Evolutionary conservation across 2,888 invertebrate species (phyloP).

Genomic region (Heliconius ethilla): DNA sequence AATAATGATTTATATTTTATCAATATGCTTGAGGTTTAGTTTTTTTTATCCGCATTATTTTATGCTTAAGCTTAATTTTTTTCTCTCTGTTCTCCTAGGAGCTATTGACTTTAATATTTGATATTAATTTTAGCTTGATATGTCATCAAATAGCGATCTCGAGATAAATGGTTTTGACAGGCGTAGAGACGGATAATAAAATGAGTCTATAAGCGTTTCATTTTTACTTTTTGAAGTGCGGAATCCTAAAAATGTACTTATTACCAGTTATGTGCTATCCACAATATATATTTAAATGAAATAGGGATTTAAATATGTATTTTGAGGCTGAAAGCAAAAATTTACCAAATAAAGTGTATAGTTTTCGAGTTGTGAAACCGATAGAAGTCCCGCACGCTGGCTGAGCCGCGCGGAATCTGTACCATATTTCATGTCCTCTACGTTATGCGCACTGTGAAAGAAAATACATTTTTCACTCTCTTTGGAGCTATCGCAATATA

Average conservation of each 20-base stretch:
- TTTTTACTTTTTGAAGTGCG: not conserved
- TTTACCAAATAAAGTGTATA: constrained; percentile 70
- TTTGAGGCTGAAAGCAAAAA: constrained; percentile 62
- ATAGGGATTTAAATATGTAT: constrained; percentile 11
- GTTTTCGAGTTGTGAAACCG: constrained; percentile 72
- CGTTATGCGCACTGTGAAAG: constrained; percentile 80
- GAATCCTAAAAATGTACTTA: not conserved
- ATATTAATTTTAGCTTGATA: not conserved
- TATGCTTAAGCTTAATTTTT: not conserved
- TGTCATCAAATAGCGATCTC: not conserved
- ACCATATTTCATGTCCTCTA: constrained; percentile 78
- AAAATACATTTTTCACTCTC: constrained; percentile 80
- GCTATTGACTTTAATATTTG: not conserved
- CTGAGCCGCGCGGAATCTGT: constrained; percentile 76
- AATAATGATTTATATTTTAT: not conserved
- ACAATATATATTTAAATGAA: not conserved
- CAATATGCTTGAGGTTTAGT: not conserved
- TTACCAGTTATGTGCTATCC: not conserved
- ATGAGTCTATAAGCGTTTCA: not conserved
- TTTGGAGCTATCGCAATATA: constrained; percentile 67
- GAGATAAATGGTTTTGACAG: not conserved
- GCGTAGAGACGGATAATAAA: not conserved
- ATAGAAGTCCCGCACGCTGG: constrained; percentile 73
- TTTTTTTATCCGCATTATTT: not conserved
- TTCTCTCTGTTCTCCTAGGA: too few relatives aligned